These are phyloP conservation scores for Bombus impatiens DNA, from an alignment of 1,140 invertebrate species.

Conservation along the genomic window DNA sequence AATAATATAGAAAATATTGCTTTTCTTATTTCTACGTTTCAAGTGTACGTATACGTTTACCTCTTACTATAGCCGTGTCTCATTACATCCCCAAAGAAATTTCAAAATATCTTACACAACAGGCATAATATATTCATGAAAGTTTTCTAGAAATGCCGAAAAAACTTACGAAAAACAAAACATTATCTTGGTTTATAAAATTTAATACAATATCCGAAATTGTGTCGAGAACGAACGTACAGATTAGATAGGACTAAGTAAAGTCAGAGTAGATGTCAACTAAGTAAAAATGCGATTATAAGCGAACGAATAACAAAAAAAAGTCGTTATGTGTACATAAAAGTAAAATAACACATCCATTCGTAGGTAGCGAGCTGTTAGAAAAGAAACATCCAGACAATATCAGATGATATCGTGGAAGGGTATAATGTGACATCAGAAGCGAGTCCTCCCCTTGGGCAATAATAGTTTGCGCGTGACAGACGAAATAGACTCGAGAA, in stretches of 20 bases:
- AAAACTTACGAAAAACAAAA: not conserved
- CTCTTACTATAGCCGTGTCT: too few relatives aligned
- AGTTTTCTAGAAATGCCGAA: too few relatives aligned
- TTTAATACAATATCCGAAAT: not conserved
- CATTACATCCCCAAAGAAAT: too few relatives aligned
- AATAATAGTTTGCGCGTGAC: conserved; percentile 10
- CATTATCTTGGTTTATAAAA: not conserved
- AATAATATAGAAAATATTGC: too few relatives aligned
- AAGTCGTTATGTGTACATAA: not conserved
- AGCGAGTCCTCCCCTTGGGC: not conserved
- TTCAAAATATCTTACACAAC: too few relatives aligned
- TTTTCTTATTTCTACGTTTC: too few relatives aligned
- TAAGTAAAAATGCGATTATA: too few relatives aligned
- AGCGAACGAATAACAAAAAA: too few relatives aligned
- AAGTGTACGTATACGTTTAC: too few relatives aligned
- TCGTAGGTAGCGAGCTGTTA: not conserved
- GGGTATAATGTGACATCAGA: not conserved
- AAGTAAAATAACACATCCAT: not conserved
- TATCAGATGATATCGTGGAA: not conserved
- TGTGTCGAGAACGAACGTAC: not conserved
- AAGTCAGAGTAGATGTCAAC: too few relatives aligned
- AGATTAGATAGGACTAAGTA: too few relatives aligned
- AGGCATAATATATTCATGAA: too few relatives aligned
- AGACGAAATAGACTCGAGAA: conserved; percentile 22
- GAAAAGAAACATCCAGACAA: not conserved